A percentile compares a stretch with the other conserved stretches of the same genome.
Evolutionary conservation across 2,888 invertebrate species (phyloP).

Genomic region (Drosophila infuscata): DNA sequence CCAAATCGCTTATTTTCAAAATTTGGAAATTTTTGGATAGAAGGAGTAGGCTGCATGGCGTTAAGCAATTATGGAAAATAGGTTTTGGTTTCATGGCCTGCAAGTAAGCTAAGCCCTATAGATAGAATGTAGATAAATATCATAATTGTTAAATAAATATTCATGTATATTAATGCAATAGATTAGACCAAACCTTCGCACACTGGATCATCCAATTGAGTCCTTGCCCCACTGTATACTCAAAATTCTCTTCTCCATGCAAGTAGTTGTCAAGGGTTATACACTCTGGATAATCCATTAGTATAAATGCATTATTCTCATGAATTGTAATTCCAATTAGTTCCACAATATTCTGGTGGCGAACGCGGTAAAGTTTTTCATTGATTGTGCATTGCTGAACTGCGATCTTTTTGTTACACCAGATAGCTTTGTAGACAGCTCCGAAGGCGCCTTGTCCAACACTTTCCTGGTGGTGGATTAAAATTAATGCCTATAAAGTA

Average conservation of each 20-base stretch:
- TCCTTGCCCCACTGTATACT: constrained; percentile 5
- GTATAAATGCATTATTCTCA: not conserved
- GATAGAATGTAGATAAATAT: not conserved
- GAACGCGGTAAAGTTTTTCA: not conserved
- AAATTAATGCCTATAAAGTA: not conserved
- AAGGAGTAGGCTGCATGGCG: not conserved
- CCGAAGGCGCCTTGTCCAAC: constrained; percentile 2
- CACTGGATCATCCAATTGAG: constrained; percentile 23
- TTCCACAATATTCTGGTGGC: constrained; percentile 12
- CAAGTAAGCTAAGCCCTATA: constrained; percentile 21
- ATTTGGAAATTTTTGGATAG: not conserved
- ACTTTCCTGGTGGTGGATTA: not conserved
- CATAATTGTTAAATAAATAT: not conserved
- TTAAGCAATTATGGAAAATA: not conserved
- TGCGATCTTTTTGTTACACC: not conserved
- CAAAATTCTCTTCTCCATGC: constrained; percentile 8
- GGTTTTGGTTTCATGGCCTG: not conserved
- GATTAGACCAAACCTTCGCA: not conserved
- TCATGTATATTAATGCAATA: not conserved
- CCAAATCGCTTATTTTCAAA: constrained; percentile 37
- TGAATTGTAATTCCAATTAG: constrained; percentile 2
- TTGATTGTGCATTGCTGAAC: constrained; percentile 3
- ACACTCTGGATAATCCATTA: constrained; percentile 10
- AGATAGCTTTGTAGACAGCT: not conserved
- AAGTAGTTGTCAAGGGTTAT: constrained; percentile 7